Base-by-base conservation (phyloP, 1,140 invertebrate species). In the Drosophila subobscura region DNA sequence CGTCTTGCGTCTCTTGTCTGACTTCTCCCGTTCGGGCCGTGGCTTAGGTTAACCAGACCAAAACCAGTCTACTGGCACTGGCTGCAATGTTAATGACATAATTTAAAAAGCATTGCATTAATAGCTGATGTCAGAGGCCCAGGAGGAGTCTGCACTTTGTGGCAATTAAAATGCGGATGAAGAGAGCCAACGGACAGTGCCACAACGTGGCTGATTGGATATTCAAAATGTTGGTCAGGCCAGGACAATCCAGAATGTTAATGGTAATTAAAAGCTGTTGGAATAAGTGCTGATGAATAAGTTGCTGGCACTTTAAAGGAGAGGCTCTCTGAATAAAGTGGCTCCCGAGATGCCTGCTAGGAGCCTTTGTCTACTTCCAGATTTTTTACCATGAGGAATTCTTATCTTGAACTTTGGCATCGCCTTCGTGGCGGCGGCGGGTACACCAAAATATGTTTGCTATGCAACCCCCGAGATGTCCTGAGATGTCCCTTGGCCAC, bases 51-150 rank as follows among this genome's bases (percentile, higher is more conserved):
- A 49, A 22, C 33, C 55, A 8, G 58, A 63, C 41, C 44, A 23
- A 67, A 80, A 86, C 81, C 77, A 77, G 80, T 86, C 81, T 46
- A 7, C 53, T 20, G 56, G 63, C 57, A 57, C 76, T 56, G 74
- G 72, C 70, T 63, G 80, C 80, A 85, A 85, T 85, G 81, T 85
- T 85, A 85, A 85, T 85, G 80, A 86, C 80, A 85, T 85, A 85
- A 85, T 85, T 81, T 80, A 73, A 80, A 84, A 80, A 84, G 80
- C 72, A 68, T 80, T 85, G 80, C 72, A 86, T 86, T 75, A 84
- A 84, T 80, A 77, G 77, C 59, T 81, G 71, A 59, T 84, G 56
- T 16, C 50, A 47, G 63, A 41, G 63, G 49, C 51, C 66, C 54
- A 44, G 53, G 29, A 8, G 2, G 51, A 50, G 56, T 37, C 53